phyloP scores from a whole-genome alignment of 2,113 vertebrate species.

The Anser cygnoides region DNA sequence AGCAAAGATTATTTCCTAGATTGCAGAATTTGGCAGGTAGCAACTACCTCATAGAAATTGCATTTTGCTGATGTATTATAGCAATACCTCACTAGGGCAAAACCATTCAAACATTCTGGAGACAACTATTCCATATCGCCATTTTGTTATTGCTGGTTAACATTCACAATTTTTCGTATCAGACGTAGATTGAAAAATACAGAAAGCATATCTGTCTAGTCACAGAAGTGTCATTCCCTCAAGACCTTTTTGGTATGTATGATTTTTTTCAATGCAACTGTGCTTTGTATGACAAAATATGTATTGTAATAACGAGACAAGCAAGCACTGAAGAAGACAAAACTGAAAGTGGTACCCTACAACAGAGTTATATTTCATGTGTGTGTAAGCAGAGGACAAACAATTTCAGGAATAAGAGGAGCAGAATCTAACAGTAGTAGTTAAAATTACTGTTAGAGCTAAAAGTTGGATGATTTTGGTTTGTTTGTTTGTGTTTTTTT shows the following conservation, averaged over 20 bases:
- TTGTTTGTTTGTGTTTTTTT: background rate
- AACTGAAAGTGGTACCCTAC: background rate
- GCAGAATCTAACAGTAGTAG: background rate
- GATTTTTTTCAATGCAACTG: background rate
- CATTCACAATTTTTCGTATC: background rate
- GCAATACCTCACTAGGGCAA: background rate
- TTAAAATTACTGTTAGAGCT: background rate
- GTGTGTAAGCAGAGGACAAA: background rate
- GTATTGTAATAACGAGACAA: background rate
- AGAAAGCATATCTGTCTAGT: background rate
- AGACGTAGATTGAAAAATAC: background rate
- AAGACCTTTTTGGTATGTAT: background rate
- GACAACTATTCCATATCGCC: background rate
- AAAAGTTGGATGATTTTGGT: background rate
- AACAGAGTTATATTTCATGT: background rate
- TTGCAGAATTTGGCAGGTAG: background rate
- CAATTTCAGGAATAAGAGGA: background rate
- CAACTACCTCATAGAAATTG: background rate
- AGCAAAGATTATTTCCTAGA: background rate
- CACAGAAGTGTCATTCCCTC: background rate
- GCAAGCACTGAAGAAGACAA: background rate
- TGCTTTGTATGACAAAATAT: background rate
- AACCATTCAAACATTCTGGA: background rate
- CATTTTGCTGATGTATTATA: conserved; percentile 17
- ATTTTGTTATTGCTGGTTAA: conserved; percentile 16